phyloP scores from a whole-genome alignment of 2,888 invertebrate genomes.

The Tridacna crocea region DNA sequence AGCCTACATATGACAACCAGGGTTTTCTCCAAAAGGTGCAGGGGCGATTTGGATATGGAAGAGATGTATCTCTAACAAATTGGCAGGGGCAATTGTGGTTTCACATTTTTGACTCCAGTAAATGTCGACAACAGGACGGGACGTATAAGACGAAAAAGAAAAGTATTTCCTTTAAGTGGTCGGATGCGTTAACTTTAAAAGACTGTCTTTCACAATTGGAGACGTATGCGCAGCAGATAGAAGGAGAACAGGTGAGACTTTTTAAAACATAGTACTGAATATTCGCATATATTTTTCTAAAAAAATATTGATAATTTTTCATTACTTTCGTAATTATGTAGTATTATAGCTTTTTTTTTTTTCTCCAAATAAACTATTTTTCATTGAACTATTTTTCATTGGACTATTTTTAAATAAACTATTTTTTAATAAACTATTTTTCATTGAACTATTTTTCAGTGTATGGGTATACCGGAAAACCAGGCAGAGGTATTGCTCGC shows the following conservation, averaged over 20 bases:
- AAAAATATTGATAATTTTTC: neutral
- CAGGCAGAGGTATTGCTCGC: neutral
- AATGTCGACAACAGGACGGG: slow-evolving; percentile 19
- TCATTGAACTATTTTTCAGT: neutral
- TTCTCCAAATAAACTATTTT: neutral
- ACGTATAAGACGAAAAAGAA: slow-evolving; percentile 14
- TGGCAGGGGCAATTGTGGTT: slow-evolving; percentile 18
- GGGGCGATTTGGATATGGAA: slow-evolving; percentile 31
- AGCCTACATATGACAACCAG: slow-evolving; percentile 20
- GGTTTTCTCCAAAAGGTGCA: slow-evolving; percentile 32
- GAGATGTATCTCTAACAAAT: slow-evolving; percentile 19
- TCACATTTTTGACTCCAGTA: slow-evolving; percentile 19
- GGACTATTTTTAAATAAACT: neutral
- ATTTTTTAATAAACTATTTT: neutral
- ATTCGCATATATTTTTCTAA: no score
- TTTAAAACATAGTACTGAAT: neutral
- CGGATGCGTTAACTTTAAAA: neutral
- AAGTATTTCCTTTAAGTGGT: slow-evolving; percentile 13
- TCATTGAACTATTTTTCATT: neutral
- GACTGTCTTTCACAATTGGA: slow-evolving; percentile 11
- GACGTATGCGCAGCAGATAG: slow-evolving; percentile 10
- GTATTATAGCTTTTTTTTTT: neutral
- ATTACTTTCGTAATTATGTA: neutral
- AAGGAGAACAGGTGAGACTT: slow-evolving; percentile 22
- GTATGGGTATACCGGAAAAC: neutral